Conservation (phyloP, 2,113 vertebrate genomes). For the Sinocyclocheilus anophthalmus region DNA sequence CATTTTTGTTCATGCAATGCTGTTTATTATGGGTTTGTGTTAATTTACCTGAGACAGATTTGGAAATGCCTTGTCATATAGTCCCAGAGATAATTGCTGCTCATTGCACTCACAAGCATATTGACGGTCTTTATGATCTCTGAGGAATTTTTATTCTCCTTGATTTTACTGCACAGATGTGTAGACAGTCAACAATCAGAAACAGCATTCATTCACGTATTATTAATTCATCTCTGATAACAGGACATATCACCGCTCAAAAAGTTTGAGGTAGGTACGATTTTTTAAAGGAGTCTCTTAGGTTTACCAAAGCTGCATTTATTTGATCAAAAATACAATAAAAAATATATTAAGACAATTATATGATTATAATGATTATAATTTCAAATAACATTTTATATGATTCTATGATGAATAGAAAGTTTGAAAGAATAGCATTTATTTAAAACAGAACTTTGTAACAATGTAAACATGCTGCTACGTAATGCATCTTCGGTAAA, state of each 20-base stretch:
- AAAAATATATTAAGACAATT: background rate
- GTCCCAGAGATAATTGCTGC: constrained; percentile 94
- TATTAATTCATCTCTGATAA: no score
- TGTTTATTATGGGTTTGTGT: constrained; percentile 5
- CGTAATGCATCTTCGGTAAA: no score
- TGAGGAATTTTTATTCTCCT: constrained; percentile 89
- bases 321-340: background rate
- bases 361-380: no score
- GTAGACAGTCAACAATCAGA: background rate
- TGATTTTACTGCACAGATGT: constrained; percentile 80
- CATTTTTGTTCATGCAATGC: background rate
- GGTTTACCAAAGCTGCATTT: no score
- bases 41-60: constrained; percentile 83
- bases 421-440: no score
- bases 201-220: background rate
- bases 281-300: no score
- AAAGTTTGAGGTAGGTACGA: no score
- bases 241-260: background rate
- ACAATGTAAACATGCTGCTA: no score
- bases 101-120: constrained; percentile 88
- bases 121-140: constrained; percentile 96
- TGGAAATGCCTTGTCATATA: constrained; percentile 89
- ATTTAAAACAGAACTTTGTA: no score
- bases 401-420: no score
- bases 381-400: no score